Percentiles rank a stretch among this genome's conserved stretches.
Evolutionary conservation across 2,797 vertebrate genomes (phyloP).

Genomic region (Pyrocephalus nanus): DNA sequence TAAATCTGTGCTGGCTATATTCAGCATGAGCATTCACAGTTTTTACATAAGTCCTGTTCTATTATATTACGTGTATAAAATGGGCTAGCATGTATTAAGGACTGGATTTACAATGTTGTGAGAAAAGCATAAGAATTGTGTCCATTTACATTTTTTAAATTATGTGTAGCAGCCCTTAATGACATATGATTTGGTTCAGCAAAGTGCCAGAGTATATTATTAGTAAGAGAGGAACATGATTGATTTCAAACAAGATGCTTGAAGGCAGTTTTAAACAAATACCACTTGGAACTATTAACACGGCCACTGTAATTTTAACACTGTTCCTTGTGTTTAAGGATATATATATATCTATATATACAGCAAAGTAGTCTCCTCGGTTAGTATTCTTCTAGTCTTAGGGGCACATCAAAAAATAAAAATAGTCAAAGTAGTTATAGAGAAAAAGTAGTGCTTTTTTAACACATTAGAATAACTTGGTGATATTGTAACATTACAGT

Average conservation of each 20-base stretch:
- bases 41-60: background rate
- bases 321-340: background rate
- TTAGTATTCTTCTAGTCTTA: background rate
- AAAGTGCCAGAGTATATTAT: background rate
- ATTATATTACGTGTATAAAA: background rate
- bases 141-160: background rate
- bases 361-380: background rate
- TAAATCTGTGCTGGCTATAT: background rate
- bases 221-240: background rate
- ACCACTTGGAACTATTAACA: background rate
- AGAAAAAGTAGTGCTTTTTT: background rate
- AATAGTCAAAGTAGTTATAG: background rate
- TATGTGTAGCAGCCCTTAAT: background rate
- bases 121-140: background rate
- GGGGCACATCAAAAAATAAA: background rate
- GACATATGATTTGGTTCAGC: background rate
- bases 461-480: background rate
- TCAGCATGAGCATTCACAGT: background rate
- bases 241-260: background rate
- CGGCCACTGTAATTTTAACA: background rate
- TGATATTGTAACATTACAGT: background rate
- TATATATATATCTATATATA: background rate
- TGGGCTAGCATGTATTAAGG: background rate
- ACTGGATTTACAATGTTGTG: background rate
- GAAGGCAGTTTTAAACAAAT: background rate